These are phyloP conservation scores for Ibycter americanus DNA, from an alignment of 2,797 vertebrate species.

Conservation along the genomic window DNA sequence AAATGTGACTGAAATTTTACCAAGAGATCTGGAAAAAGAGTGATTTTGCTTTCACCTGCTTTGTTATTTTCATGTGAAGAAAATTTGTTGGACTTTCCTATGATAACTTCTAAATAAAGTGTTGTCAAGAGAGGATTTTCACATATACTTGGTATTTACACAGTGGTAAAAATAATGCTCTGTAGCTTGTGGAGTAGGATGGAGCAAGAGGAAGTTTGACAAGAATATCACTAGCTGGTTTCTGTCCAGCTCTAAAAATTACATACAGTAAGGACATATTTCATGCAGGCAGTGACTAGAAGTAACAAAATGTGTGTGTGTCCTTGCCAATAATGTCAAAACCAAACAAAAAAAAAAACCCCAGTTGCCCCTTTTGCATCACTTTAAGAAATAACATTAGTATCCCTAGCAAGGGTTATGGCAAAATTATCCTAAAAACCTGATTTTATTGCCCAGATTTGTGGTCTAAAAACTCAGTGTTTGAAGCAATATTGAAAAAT, in stretches of 20 bases:
- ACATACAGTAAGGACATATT: neutral
- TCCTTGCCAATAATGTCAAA: neutral
- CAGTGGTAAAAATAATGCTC: constrained; percentile 26
- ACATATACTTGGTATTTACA: neutral
- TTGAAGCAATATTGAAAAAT: neutral
- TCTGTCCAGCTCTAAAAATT: constrained; percentile 42
- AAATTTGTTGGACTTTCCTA: neutral
- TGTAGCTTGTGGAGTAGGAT: neutral
- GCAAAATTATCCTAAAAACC: neutral
- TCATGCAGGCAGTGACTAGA: neutral
- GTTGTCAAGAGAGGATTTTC: neutral
- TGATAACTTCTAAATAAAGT: neutral
- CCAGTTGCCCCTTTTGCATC: neutral
- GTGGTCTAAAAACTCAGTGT: neutral
- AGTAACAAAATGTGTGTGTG: neutral
- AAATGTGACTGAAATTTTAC: neutral
- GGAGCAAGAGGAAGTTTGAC: constrained; percentile 17
- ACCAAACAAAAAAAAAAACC: neutral
- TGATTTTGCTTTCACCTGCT: neutral
- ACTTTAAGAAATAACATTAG: neutral
- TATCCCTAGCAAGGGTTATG: neutral
- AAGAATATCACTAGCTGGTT: constrained; percentile 14
- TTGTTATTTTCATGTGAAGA: neutral
- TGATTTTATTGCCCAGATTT: neutral
- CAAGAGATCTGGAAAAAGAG: neutral